These are phyloP conservation scores for Ictinia mississippiensis DNA, from an alignment of 2,797 vertebrate genomes.

Conservation along the genomic window DNA sequence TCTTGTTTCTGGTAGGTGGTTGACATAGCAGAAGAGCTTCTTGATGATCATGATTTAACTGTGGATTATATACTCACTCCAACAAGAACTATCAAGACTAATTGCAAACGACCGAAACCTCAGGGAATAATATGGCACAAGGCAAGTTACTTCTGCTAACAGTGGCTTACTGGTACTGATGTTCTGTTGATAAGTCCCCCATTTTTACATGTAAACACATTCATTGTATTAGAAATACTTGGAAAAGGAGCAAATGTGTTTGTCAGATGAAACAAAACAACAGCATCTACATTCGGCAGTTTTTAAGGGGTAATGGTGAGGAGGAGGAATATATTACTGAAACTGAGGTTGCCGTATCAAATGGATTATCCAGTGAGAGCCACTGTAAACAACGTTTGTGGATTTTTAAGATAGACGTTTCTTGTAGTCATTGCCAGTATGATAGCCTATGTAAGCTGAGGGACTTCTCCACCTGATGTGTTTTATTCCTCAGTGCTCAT, in stretches of 20 bases:
- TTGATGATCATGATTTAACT: constrained; percentile 88
- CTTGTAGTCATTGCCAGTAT: background rate
- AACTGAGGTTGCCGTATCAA: background rate
- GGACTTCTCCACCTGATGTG: background rate
- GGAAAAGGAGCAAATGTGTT: background rate
- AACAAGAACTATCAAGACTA: constrained; percentile 85
- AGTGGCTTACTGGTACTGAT: background rate
- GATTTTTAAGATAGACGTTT: background rate
- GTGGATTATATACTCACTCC: constrained; percentile 97
- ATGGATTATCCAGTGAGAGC: background rate
- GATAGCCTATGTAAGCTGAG: background rate
- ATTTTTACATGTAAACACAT: background rate
- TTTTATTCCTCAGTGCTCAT: background rate
- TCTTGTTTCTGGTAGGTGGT: constrained; percentile 78
- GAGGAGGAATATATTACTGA: background rate
- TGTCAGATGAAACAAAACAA: background rate
- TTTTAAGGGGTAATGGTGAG: background rate
- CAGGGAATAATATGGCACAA: constrained; percentile 89
- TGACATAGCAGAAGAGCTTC: constrained; percentile 86
- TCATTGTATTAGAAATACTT: background rate
- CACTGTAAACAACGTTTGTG: background rate
- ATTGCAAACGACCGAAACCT: constrained; percentile 84
- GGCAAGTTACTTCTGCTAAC: constrained; percentile 70
- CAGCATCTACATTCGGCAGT: background rate
- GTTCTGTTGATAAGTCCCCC: background rate